A percentile compares a stretch with the other conserved stretches of the same genome.
These are phyloP conservation scores for Nebria brevicollis DNA, from an alignment of 2,888 invertebrate genomes.

Conservation along the genomic window DNA sequence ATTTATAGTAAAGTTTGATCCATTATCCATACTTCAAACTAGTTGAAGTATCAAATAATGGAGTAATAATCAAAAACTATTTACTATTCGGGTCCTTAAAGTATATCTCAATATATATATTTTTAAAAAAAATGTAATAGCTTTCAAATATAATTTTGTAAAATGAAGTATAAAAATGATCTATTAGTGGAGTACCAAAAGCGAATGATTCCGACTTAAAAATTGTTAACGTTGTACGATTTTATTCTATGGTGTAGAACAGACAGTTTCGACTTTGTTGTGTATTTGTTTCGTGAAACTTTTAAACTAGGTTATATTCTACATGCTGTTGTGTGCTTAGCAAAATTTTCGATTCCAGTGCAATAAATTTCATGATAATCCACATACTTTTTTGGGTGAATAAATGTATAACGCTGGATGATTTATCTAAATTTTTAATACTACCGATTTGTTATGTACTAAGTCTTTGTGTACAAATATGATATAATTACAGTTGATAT, in stretches of 20 bases:
- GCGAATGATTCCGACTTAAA: background rate
- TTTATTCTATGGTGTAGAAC: background rate
- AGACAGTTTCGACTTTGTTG: background rate
- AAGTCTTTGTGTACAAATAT: slow-evolving; percentile 25
- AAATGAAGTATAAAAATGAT: background rate
- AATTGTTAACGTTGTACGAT: background rate
- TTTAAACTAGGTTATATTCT: background rate
- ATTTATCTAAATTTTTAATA: slow-evolving; percentile 37
- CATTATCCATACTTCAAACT: too few relatives aligned
- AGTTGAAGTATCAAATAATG: too few relatives aligned
- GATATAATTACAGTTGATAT: slow-evolving; percentile 24
- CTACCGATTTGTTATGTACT: slow-evolving; percentile 31
- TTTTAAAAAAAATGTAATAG: background rate
- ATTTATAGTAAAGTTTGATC: too few relatives aligned
- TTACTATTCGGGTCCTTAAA: too few relatives aligned
- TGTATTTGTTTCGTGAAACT: background rate
- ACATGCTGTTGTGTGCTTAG: background rate
- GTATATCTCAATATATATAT: background rate
- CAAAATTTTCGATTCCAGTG: background rate
- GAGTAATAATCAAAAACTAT: too few relatives aligned
- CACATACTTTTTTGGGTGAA: slow-evolving; percentile 7
- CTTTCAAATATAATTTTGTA: background rate
- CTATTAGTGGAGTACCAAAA: background rate
- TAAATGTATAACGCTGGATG: slow-evolving; percentile 2
- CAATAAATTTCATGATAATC: slow-evolving; percentile 37